Percentiles rank a stretch among this genome's conserved stretches.
Evolutionary conservation across 2,113 vertebrate genomes (phyloP).

Genomic region (Heterocephalus glaber): DNA sequence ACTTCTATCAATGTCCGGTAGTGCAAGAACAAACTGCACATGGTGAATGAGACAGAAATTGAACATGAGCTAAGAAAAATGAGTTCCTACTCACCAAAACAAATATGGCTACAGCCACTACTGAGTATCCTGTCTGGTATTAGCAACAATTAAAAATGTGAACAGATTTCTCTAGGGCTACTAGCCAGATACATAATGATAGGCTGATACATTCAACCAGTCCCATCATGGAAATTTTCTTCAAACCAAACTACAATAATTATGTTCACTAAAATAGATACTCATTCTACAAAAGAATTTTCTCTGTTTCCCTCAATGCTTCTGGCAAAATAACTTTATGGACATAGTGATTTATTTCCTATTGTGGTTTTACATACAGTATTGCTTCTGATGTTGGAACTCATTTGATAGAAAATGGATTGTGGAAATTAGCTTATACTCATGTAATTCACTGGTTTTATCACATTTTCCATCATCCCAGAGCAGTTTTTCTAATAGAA

Average conservation of each 20-base stretch:
- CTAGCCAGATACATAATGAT: neutral
- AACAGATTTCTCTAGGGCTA: neutral
- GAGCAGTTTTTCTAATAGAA: neutral
- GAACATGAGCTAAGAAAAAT: neutral
- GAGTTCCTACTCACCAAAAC: neutral
- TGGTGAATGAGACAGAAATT: neutral
- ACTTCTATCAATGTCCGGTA: neutral
- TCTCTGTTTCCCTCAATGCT: neutral
- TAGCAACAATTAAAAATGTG: neutral
- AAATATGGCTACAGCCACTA: neutral
- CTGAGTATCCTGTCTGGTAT: neutral
- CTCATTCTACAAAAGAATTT: neutral
- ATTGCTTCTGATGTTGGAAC: neutral
- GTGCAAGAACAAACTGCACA: neutral
- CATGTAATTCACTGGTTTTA: neutral
- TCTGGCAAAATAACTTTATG: neutral
- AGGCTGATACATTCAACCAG: neutral
- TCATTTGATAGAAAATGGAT: neutral
- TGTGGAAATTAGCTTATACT: neutral
- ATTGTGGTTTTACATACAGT: neutral
- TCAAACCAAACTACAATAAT: neutral
- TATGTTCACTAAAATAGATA: neutral
- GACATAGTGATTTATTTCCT: neutral
- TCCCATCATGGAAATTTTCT: neutral
- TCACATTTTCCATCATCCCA: neutral